Percentiles rank a stretch among this genome's conserved stretches.
Conservation (phyloP, 2,888 invertebrate species). For the Polydesmus complanatus region DNA sequence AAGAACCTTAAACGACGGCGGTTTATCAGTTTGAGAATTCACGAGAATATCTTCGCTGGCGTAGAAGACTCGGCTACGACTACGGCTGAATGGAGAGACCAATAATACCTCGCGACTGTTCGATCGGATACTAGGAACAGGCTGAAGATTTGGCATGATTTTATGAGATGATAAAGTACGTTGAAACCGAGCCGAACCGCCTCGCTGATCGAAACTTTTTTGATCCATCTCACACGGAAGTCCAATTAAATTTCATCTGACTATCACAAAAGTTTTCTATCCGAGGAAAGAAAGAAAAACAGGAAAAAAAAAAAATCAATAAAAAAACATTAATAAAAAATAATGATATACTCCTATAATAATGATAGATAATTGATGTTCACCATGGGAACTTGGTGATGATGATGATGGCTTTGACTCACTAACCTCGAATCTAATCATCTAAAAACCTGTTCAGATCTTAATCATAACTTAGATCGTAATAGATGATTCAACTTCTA, state of each 20-base stretch:
- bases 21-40: background rate
- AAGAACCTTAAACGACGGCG: background rate
- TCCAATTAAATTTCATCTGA: too few species aligned
- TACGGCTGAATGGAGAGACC: slow-evolving; percentile 13
- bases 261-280: too few species aligned
- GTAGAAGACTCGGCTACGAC: slow-evolving; percentile 13
- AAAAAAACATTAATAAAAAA: too few species aligned
- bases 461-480: too few species aligned
- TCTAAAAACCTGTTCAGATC: background rate
- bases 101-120: slow-evolving; percentile 3
- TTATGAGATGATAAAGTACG: background rate
- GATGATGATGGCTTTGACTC: background rate
- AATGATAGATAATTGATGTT: too few species aligned
- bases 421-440: background rate
- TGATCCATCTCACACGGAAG: background rate
- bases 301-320: too few species aligned
- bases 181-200: background rate
- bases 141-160: background rate
- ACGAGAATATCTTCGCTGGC: slow-evolving; percentile 9
- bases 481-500: too few species aligned
- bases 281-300: too few species aligned
- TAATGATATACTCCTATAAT: too few species aligned
- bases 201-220: too few species aligned
- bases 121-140: background rate
- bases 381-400: too few species aligned